These are phyloP conservation scores for Choloepus hoffmanni DNA, from an alignment of 2,113 vertebrate species.

Conservation along the genomic window DNA sequence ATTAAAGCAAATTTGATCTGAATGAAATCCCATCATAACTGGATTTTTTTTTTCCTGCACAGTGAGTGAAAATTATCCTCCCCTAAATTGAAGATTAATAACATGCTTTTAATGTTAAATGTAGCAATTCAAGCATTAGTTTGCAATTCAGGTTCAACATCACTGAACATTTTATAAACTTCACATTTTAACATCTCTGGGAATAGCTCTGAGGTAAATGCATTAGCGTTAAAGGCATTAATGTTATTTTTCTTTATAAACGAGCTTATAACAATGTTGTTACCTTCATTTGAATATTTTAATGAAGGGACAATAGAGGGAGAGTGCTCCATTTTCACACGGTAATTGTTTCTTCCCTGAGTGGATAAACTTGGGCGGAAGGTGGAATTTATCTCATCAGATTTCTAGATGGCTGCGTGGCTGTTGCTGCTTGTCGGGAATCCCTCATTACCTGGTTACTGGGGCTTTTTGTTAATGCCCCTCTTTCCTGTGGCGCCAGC, in stretches of 20 bases:
- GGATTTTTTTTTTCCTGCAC: constrained; percentile 68
- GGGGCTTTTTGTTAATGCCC: constrained; percentile 56
- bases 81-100: constrained; percentile 84
- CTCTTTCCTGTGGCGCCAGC: constrained; percentile 30
- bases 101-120: constrained; percentile 81
- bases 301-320: constrained; percentile 80
- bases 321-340: constrained; percentile 79
- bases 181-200: constrained; percentile 80
- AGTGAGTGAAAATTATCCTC: constrained; percentile 82
- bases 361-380: constrained; percentile 83
- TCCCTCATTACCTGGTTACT: constrained; percentile 72
- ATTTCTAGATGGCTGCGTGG: constrained; percentile 66
- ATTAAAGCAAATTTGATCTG: constrained; percentile 84
- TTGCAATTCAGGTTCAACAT: constrained; percentile 81
- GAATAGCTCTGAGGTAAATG: constrained; percentile 80
- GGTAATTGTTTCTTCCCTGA: constrained; percentile 79
- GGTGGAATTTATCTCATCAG: constrained; percentile 82
- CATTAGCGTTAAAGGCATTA: constrained; percentile 84
- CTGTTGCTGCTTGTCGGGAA: constrained; percentile 70
- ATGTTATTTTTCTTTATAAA: constrained; percentile 86
- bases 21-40: constrained; percentile 81
- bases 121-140: constrained; percentile 80
- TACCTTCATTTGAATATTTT: constrained; percentile 76
- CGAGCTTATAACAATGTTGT: constrained; percentile 81
- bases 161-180: constrained; percentile 82